Evolutionary conservation across 2,888 invertebrate species (phyloP).

Genomic region (Crocallis elinguaria): DNA sequence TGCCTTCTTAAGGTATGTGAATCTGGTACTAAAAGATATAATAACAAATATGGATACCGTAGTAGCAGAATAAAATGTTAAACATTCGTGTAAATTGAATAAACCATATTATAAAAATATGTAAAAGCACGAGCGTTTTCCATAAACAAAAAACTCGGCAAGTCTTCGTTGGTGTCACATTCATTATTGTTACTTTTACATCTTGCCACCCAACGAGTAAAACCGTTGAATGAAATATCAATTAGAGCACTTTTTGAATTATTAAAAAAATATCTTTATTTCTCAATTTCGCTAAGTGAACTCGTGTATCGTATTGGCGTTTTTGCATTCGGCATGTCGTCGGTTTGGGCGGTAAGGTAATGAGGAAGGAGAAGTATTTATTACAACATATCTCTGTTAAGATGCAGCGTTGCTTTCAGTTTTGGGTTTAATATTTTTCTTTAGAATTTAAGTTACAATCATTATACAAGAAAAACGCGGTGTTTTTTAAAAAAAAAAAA

Average conservation of each 20-base stretch:
- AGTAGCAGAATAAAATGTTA: conserved; percentile 31
- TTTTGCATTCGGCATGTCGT: conserved; percentile 67
- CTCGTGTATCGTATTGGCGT: conserved; percentile 66
- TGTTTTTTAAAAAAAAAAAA: background rate
- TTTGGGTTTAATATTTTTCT: conserved; percentile 23
- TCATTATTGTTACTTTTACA: conserved; percentile 71
- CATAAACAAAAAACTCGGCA: conserved; percentile 57
- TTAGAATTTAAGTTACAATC: background rate
- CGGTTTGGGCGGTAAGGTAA: conserved; percentile 81
- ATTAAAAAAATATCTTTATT: conserved; percentile 73
- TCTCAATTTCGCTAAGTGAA: conserved; percentile 81
- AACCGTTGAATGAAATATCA: conserved; percentile 81
- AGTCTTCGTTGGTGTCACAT: conserved; percentile 66
- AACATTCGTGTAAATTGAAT: conserved; percentile 42
- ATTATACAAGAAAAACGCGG: conserved; percentile 2
- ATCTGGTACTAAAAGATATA: background rate
- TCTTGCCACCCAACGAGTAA: conserved; percentile 77
- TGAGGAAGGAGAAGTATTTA: conserved; percentile 77
- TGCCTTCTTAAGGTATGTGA: conserved; percentile 43
- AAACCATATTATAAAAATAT: conserved; percentile 39
- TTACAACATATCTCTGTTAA: conserved; percentile 54
- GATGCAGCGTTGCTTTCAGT: conserved; percentile 9
- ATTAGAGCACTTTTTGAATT: conserved; percentile 74
- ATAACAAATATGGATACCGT: background rate
- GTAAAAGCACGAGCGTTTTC: conserved; percentile 49